phyloP scores from a whole-genome alignment of 2,888 invertebrate genomes.

The Chymomyza amoena region DNA sequence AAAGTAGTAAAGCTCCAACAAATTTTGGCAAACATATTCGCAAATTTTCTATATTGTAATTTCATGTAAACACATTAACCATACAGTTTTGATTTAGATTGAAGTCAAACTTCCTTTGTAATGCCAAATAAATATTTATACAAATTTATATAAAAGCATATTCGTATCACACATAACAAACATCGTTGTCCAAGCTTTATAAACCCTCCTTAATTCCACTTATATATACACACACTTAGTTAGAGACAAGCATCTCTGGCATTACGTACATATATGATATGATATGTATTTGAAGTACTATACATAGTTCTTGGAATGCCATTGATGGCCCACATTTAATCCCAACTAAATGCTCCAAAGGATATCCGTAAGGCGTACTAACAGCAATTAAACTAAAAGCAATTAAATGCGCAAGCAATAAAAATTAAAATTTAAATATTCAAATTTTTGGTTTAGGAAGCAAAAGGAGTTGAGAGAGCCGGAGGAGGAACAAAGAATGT shows the following conservation, averaged over 20 bases:
- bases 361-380: conserved; percentile 19
- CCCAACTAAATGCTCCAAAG: background rate
- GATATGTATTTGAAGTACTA: no score
- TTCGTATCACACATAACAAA: background rate
- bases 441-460: conserved; percentile 32
- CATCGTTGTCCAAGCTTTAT: conserved; percentile 10
- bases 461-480: background rate
- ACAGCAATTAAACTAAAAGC: conserved; percentile 59
- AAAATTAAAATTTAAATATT: conserved; percentile 50
- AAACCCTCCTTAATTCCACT: conserved; percentile 31
- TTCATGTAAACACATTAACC: background rate
- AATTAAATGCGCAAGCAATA: conserved; percentile 48
- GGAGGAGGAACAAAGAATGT: background rate
- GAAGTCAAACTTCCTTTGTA: background rate
- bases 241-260: background rate
- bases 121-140: conserved; percentile 2
- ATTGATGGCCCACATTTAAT: background rate
- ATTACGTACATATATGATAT: no score
- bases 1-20: no score
- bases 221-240: conserved; percentile 1
- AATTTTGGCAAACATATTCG: no score
- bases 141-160: background rate
- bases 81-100: background rate
- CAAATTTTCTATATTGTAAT: background rate
- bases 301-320: background rate